Evolutionary conservation across 2,888 invertebrate species (phyloP), one percentile per base, ranked within the genome.

Genomic region (Thumatha senex): DNA sequence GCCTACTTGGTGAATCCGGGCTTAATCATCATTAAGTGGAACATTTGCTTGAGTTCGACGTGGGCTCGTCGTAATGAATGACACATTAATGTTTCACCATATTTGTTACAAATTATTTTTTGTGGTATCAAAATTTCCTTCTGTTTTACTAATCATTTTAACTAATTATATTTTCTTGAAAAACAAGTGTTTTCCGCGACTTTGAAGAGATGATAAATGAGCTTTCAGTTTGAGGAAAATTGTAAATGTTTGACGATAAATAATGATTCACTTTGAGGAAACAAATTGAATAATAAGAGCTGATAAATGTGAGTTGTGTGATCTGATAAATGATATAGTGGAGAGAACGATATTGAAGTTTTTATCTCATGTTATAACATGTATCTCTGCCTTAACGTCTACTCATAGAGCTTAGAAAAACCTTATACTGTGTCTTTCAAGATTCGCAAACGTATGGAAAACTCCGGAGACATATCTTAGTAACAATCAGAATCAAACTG

Each of bases 1-100:
- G 29, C 44, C 44, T 31, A 13, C 44, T 35, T n/a, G 15, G 30
- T 35, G 42, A 24, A n/a, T 30, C 41, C 47, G 13, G 30, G 7
- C 15, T 35, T 33, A 43, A 24, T 48, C 48, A 48, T 30, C 34
- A 31, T 34, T 42, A 41, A 30, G 24, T 33, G 39, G 43, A 48
- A 48, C 18, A 36, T 11, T 31, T 31, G 13, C 36, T 34, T 29
- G 31, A 15, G 18, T 35, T 34, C 29, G 41, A 15, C 10, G 7
- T 1, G 18, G n/a, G n/a, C n/a, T 24, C 18, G 5, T 24, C 3
- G 18, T 24, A 14, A 15, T 48, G 41, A 48, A 36, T 42, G 36
- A 48, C 12, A 36, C 10, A 24, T 24, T 15, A 35, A 13, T 8
- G 8, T 13, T n/a, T 30, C 10, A 24, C n/a, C 24, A 35, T 1